A percentile compares a stretch with the other conserved stretches of the same genome.
These are phyloP conservation scores for Hyles lineata DNA, from an alignment of 2,888 invertebrate genomes.

Conservation along the genomic window DNA sequence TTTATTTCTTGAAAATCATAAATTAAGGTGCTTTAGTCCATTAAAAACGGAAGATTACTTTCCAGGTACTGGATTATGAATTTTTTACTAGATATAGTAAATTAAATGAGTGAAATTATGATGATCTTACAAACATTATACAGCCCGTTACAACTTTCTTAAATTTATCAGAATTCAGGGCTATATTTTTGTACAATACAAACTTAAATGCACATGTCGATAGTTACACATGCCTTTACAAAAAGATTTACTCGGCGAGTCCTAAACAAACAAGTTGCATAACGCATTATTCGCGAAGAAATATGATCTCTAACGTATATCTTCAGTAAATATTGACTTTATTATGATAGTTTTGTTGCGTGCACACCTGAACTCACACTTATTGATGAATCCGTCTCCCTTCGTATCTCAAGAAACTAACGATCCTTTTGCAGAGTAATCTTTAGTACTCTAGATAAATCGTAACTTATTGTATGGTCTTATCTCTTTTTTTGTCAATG, in stretches of 20 bases:
- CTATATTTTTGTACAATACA: neutral
- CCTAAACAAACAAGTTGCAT: constrained; percentile 78
- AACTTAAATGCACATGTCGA: neutral
- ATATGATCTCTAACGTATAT: constrained; percentile 69
- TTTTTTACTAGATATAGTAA: too few relatives aligned
- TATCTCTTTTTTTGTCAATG: too few relatives aligned
- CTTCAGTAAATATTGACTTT: constrained; percentile 71
- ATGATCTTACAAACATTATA: too few relatives aligned
- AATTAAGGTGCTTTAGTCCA: too few relatives aligned
- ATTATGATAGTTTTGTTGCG: constrained; percentile 62
- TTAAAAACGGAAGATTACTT: too few relatives aligned
- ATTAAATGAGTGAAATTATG: too few relatives aligned
- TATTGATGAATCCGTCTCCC: constrained; percentile 31
- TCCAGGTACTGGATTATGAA: too few relatives aligned
- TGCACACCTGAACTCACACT: constrained; percentile 78
- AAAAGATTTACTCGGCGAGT: constrained; percentile 40
- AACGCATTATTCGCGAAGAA: constrained; percentile 73
- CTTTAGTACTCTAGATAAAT: too few relatives aligned
- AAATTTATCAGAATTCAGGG: too few relatives aligned
- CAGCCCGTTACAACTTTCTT: too few relatives aligned
- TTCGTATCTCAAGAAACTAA: neutral
- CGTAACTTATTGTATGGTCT: too few relatives aligned
- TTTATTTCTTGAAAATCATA: too few relatives aligned
- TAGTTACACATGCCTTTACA: neutral
- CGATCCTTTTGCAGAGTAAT: neutral